Evolutionary conservation across 1,140 invertebrate species (phyloP).

Genomic region (Piezodorus guildinii): DNA sequence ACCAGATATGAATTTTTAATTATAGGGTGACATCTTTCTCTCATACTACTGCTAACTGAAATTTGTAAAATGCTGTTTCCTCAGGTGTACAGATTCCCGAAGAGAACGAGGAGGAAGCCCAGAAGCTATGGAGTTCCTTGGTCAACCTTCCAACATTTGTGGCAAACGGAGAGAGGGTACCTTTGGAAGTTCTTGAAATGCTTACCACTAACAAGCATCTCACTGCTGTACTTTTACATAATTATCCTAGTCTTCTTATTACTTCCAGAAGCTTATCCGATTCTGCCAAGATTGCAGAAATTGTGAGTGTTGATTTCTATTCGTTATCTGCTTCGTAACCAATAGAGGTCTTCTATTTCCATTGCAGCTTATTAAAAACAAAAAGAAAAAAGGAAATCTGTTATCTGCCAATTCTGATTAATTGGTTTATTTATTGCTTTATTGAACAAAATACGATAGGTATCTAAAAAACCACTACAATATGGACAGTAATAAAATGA

Average conservation of each 20-base stretch:
- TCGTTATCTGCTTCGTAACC: neutral
- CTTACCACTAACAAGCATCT: constrained; percentile 56
- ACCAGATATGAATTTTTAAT: too few relatives aligned
- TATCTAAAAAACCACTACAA: too few relatives aligned
- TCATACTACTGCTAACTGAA: too few relatives aligned
- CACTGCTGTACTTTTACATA: constrained; percentile 43
- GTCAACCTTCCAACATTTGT: constrained; percentile 73
- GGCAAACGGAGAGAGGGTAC: constrained; percentile 52
- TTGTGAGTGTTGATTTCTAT: constrained; percentile 6
- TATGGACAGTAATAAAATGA: too few relatives aligned
- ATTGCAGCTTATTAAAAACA: neutral
- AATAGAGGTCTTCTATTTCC: neutral
- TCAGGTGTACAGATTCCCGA: neutral
- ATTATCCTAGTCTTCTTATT: constrained; percentile 58
- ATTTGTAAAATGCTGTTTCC: neutral
- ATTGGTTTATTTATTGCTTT: too few relatives aligned
- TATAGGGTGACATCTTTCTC: too few relatives aligned
- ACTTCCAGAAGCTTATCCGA: constrained; percentile 62
- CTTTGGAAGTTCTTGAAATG: constrained; percentile 47
- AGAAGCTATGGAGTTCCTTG: constrained; percentile 50
- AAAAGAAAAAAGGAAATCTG: too few relatives aligned
- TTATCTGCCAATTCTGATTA: too few relatives aligned
- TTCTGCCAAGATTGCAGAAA: constrained; percentile 40
- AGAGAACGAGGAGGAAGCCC: constrained; percentile 2
- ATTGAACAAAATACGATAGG: too few relatives aligned